These are phyloP conservation scores for Leptatherina wallacei DNA, from an alignment of 2,797 vertebrate species.

Conservation along the genomic window DNA sequence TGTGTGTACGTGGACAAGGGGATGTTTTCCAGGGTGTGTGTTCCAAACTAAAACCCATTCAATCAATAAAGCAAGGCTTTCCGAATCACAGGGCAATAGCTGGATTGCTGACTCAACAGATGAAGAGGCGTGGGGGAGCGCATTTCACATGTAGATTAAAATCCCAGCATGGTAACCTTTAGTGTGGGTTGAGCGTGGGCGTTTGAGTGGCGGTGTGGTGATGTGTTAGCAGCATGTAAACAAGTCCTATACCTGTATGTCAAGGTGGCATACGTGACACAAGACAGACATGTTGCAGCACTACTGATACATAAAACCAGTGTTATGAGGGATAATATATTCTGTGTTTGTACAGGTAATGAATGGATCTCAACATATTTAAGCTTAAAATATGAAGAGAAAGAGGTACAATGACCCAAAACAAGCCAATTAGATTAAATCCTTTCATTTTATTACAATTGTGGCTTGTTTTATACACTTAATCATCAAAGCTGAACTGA, in stretches of 20 bases:
- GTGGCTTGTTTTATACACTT: too few species aligned
- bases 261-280: slow-evolving; percentile 70
- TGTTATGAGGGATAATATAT: not conserved
- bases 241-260: slow-evolving; percentile 63
- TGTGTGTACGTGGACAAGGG: slow-evolving; percentile 54
- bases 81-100: slow-evolving; percentile 71
- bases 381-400: not conserved
- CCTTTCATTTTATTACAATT: too few species aligned
- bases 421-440: too few species aligned
- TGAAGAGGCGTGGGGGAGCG: slow-evolving; percentile 67
- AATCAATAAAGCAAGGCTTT: slow-evolving; percentile 83
- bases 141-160: slow-evolving; percentile 86
- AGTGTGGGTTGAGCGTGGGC: slow-evolving; percentile 48
- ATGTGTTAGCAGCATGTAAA: slow-evolving; percentile 56
- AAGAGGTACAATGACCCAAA: too few species aligned
- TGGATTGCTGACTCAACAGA: slow-evolving; percentile 83
- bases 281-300: slow-evolving; percentile 47
- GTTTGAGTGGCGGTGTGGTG: slow-evolving; percentile 18
- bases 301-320: slow-evolving; percentile 30
- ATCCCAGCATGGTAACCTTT: slow-evolving; percentile 77
- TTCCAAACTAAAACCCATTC: slow-evolving; percentile 74
- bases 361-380: not conserved
- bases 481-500: too few species aligned
- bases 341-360: not conserved
- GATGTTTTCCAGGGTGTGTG: slow-evolving; percentile 56